These are phyloP conservation scores for Drosophila mercatorum DNA, from an alignment of 2,888 invertebrate genomes.

Conservation along the genomic window DNA sequence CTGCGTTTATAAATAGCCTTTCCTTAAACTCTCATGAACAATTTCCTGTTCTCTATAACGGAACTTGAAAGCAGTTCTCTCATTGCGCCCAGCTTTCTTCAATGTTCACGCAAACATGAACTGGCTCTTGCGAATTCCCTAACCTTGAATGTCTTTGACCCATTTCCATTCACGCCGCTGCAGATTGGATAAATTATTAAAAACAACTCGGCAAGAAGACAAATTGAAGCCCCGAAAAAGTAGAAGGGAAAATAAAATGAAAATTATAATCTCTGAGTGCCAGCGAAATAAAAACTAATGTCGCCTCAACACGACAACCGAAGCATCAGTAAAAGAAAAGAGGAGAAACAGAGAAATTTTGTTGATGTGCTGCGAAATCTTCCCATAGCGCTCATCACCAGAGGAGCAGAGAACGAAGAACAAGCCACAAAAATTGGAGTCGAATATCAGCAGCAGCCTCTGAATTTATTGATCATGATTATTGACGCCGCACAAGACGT, in stretches of 20 bases:
- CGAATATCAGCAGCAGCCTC: slow-evolving; percentile 53
- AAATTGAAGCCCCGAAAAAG: slow-evolving; percentile 58
- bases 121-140: slow-evolving; percentile 10
- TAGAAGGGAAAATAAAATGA: slow-evolving; percentile 37
- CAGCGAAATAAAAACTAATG: slow-evolving; percentile 59
- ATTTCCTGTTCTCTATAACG: slow-evolving; percentile 59
- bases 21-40: slow-evolving; percentile 50
- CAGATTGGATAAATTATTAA: slow-evolving; percentile 43
- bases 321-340: not conserved
- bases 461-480: slow-evolving; percentile 79
- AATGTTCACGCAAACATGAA: slow-evolving; percentile 23
- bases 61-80: slow-evolving; percentile 34
- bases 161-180: slow-evolving; percentile 39
- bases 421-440: slow-evolving; percentile 19
- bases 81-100: slow-evolving; percentile 16
- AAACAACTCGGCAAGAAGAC: slow-evolving; percentile 47
- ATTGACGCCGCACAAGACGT: slow-evolving; percentile 76
- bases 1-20: slow-evolving; percentile 65
- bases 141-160: slow-evolving; percentile 42
- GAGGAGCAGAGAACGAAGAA: slow-evolving; percentile 23
- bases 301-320: slow-evolving; percentile 62
- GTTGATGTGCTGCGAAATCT: slow-evolving; percentile 57
- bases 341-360: slow-evolving; percentile 26
- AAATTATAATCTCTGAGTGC: slow-evolving; percentile 60
- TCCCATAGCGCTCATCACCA: slow-evolving; percentile 75